Conservation (phyloP, 1,140 invertebrate species). For the Tigriopus japonicus region DNA sequence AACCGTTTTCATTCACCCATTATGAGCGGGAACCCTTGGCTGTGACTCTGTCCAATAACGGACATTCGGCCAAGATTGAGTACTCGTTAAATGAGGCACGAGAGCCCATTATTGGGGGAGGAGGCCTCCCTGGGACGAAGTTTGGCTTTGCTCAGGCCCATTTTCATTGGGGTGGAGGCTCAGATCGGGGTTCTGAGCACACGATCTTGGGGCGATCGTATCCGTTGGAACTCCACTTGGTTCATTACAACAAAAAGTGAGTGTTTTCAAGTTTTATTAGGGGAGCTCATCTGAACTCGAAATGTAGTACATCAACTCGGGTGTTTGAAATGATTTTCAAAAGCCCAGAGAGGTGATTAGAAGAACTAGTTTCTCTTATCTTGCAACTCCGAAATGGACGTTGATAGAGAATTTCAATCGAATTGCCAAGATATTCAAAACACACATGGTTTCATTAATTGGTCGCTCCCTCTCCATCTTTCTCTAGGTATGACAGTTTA, state of each 20-base stretch:
- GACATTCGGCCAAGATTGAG: constrained; percentile 23
- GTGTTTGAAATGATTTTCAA: no score
- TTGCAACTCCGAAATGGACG: no score
- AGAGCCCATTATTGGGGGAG: constrained; percentile 10
- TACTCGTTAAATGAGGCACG: neutral
- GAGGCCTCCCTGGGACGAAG: constrained; percentile 25
- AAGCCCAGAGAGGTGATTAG: no score
- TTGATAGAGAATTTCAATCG: no score
- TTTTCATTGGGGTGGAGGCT: constrained; percentile 31
- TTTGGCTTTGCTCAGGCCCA: constrained; percentile 30
- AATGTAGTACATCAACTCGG: no score
- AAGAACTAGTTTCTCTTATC: no score
- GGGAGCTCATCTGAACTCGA: no score
- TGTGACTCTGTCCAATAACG: constrained; percentile 24
- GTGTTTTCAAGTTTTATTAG: neutral
- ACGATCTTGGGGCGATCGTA: constrained; percentile 27
- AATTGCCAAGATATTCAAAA: no score
- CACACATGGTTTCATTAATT: no score
- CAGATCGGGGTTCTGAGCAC: constrained; percentile 32
- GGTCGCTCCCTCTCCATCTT: no score
- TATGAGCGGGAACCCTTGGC: constrained; percentile 19
- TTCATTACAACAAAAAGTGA: constrained; percentile 42
- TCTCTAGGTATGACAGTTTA: no score
- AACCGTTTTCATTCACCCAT: constrained; percentile 19
- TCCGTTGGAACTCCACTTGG: constrained; percentile 39